Evolutionary conservation across 1,140 invertebrate species (phyloP).

Genomic region (Centruroides vittatus): DNA sequence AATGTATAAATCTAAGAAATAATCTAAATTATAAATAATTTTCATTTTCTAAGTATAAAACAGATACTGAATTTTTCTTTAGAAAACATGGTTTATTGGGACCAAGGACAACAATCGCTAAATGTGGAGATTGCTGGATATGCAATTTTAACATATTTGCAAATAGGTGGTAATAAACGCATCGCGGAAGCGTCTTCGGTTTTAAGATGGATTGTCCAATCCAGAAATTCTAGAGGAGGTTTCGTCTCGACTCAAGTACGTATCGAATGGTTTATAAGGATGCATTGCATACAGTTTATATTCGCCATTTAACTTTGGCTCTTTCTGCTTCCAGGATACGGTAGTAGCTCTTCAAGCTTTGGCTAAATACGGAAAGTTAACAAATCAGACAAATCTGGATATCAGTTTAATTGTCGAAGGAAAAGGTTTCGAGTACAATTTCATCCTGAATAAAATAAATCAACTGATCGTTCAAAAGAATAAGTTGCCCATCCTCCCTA

Average conservation of each 20-base stretch:
- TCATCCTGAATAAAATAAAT: slow-evolving; percentile 17
- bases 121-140: slow-evolving; percentile 64
- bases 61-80: background rate
- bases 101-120: slow-evolving; percentile 14
- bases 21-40: too few species aligned
- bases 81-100: background rate
- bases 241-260: slow-evolving; percentile 47
- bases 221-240: slow-evolving; percentile 59
- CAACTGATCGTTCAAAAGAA: background rate
- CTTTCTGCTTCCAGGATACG: slow-evolving; percentile 39
- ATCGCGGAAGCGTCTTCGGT: slow-evolving; percentile 39
- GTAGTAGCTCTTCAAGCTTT: slow-evolving; percentile 50
- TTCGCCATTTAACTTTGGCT: too few species aligned
- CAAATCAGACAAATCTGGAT: slow-evolving; percentile 25
- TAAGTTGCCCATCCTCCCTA: background rate
- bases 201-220: slow-evolving; percentile 52
- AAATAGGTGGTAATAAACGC: slow-evolving; percentile 38
- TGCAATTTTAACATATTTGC: slow-evolving; percentile 44
- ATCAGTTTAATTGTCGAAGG: slow-evolving; percentile 31
- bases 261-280: background rate
- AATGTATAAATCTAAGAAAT: too few species aligned
- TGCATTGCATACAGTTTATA: too few species aligned
- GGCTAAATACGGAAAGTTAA: slow-evolving; percentile 37
- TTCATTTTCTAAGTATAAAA: background rate
- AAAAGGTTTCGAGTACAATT: slow-evolving; percentile 24